Conservation (phyloP, 1,140 invertebrate genomes). For the Arion vulgaris region DNA sequence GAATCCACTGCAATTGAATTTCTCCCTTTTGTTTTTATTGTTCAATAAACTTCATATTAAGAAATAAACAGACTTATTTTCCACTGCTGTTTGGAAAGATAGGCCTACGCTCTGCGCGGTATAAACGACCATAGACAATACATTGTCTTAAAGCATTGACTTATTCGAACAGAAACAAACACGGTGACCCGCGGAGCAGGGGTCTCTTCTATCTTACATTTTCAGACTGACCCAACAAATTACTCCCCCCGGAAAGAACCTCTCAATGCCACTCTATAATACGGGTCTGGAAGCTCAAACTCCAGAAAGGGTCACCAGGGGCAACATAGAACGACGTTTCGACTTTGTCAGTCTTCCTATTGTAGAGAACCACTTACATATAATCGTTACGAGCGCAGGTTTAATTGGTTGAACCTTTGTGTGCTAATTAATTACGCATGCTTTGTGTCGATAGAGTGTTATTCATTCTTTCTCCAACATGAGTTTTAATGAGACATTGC, state of each 20-base stretch:
- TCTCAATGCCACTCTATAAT: not conserved
- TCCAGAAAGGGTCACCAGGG: not conserved
- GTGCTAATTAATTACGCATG: not conserved
- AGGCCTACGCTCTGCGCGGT: too few species aligned
- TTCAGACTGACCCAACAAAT: not conserved
- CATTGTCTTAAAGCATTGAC: too few species aligned
- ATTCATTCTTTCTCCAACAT: not conserved
- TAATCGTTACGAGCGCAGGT: not conserved
- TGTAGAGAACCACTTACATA: not conserved
- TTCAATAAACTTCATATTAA: too few species aligned
- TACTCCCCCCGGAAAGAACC: not conserved
- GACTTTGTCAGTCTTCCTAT: not conserved
- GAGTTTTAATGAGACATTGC: too few species aligned
- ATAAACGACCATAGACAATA: too few species aligned
- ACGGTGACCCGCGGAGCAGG: not conserved
- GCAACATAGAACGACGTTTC: not conserved
- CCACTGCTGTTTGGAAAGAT: too few species aligned
- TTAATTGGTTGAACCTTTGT: not conserved
- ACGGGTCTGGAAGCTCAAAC: not conserved
- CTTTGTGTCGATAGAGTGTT: not conserved
- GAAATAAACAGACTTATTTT: too few species aligned
- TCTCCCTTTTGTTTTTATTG: too few species aligned
- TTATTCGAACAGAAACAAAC: too few species aligned
- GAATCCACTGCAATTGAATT: too few species aligned
- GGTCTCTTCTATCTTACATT: not conserved